Percentiles rank a stretch among this genome's conserved stretches.
phyloP scores from a whole-genome alignment of 2,888 invertebrate species.

The Ophraella communa region DNA sequence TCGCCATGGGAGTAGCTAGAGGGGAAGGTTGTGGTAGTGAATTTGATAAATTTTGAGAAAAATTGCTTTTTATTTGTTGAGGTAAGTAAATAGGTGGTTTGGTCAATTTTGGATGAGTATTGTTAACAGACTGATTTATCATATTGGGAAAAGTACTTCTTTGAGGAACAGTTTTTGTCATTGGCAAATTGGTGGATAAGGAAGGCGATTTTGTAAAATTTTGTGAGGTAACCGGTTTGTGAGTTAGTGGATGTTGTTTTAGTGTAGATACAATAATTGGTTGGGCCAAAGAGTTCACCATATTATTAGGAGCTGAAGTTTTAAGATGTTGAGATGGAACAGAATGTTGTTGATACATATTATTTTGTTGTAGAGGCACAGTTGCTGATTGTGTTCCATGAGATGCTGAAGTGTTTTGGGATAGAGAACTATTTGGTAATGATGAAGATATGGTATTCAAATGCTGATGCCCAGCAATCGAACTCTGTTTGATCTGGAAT shows the following conservation, averaged over 20 bases:
- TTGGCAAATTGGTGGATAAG: background rate
- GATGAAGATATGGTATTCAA: conserved; percentile 19
- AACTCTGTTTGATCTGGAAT: conserved; percentile 33
- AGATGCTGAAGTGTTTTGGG: conserved; percentile 27
- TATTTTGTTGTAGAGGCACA: conserved; percentile 28
- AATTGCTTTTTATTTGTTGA: conserved; percentile 28
- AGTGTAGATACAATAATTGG: conserved; percentile 19
- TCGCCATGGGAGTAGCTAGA: conserved; percentile 15
- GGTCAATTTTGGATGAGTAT: conserved; percentile 26
- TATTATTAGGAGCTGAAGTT: conserved; percentile 4
- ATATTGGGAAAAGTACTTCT: conserved; percentile 18
- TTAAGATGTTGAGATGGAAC: conserved; percentile 9
- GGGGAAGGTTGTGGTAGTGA: conserved; percentile 4
- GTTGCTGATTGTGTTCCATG: conserved; percentile 27
- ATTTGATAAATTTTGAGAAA: conserved; percentile 13
- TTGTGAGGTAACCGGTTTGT: conserved; percentile 17
- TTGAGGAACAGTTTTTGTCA: conserved; percentile 12
- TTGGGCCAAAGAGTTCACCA: conserved; percentile 15
- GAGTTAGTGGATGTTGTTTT: conserved; percentile 23
- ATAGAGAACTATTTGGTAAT: conserved; percentile 22
- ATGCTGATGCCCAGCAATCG: conserved; percentile 22
- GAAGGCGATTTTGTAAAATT: conserved; percentile 19
- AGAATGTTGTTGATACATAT: conserved; percentile 24
- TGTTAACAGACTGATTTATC: conserved; percentile 19
- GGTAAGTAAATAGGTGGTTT: conserved; percentile 25